Base-by-base conservation (phyloP, 2,888 invertebrate species). In the Rhopalosiphum nymphaeae region DNA sequence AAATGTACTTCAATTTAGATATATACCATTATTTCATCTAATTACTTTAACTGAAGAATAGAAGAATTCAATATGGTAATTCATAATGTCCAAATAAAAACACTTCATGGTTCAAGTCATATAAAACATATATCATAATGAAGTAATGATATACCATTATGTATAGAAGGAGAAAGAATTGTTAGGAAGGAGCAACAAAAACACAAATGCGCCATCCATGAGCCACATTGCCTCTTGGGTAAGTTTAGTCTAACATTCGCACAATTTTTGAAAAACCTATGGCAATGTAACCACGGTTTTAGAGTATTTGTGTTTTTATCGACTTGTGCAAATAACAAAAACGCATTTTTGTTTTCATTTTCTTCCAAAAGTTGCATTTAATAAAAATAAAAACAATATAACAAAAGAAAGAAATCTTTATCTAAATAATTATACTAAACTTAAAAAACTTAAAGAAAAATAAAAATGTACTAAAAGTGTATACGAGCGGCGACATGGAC, bases 201-300 rank as follows among this genome's bases (percentile, higher is more conserved):
- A 95, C 95, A 95, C 95, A 95, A 95, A 95, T 94, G 95, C 95
- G 94, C 95, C 95, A 95, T 95, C 95, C 95, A 94, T 95, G 91
- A 94, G 94, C 95, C 94, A 95, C 95, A 95, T 95, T 95, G 95
- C 95, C 94, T 95, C 86, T 94, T 86, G 78, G 84, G 46, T 92
- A 85, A 92, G 13, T 89, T 49, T 89, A 57, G 44, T 86, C 92
- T 67, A 25, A 92, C n/a, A 94, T 44, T 88, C n/a, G 44, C n/a
- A 89, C 84, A 29, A 84, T 61, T 84, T 86, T 91, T 91, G 10
- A 93, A 78, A 78, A 94, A 95, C 94, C 94, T 94, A 95, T 94
- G 94, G 95, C 95, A 95, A 95, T 95, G 95, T 93, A 93, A 94
- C 95, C 94, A 94, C 84, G 94, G 95, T 94, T 94, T 86, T 94